Conservation (phyloP, 2,888 invertebrate genomes). For the Nemotelus nigrinus region DNA sequence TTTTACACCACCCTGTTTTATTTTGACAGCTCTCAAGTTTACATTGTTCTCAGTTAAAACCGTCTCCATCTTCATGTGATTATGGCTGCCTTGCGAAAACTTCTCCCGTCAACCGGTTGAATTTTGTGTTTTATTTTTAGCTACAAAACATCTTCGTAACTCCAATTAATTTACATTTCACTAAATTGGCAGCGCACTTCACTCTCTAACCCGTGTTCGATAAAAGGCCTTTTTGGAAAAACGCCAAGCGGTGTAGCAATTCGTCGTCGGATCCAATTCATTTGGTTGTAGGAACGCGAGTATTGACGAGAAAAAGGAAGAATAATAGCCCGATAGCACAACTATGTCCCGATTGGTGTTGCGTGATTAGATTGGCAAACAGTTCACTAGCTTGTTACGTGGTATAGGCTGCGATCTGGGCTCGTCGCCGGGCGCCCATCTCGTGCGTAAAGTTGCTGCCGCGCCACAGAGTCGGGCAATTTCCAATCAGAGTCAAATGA, state of each 20-base stretch:
- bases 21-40: conserved; percentile 33
- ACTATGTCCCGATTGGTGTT: too few species aligned
- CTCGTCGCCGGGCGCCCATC: neutral
- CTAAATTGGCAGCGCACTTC: neutral
- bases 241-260: too few species aligned
- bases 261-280: neutral
- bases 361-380: too few species aligned
- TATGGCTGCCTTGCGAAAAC: conserved; percentile 42
- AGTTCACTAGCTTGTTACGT: neutral
- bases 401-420: neutral
- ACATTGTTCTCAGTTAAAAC: conserved; percentile 14
- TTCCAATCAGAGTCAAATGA: conserved; percentile 46
- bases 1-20: conserved; percentile 24
- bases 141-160: conserved; percentile 1
- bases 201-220: too few species aligned
- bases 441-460: neutral
- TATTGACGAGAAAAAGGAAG: conserved; percentile 9
- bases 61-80: conserved; percentile 35
- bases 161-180: neutral
- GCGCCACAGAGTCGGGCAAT: conserved; percentile 15
- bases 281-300: neutral
- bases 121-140: conserved; percentile 45
- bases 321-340: too few species aligned
- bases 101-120: conserved; percentile 42
- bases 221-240: too few species aligned